Percentiles rank a stretch among this genome's conserved stretches.
These are phyloP conservation scores for Caenorhabditis sp. DNA, from an alignment of 2,888 invertebrate species.

Conservation along the genomic window DNA sequence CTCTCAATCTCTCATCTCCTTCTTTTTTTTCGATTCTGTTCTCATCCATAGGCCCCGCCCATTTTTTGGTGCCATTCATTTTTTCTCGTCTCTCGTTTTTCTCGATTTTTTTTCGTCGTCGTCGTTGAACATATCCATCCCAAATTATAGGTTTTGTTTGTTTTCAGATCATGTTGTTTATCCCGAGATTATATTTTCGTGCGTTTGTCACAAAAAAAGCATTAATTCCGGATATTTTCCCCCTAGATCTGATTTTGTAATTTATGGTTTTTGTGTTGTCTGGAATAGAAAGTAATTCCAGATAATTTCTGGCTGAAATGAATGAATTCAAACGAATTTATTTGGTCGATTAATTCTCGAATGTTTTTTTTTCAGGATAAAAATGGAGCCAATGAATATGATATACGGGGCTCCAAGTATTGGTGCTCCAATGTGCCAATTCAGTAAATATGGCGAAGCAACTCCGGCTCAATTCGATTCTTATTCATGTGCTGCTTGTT, in stretches of 20 bases:
- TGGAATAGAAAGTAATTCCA: no score
- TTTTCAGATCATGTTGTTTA: neutral
- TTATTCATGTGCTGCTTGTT: slow-evolving; percentile 44
- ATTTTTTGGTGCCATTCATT: slow-evolving; percentile 6
- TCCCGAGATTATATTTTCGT: neutral
- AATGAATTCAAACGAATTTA: no score
- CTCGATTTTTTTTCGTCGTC: neutral
- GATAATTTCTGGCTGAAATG: no score
- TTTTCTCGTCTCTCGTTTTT: slow-evolving; percentile 3
- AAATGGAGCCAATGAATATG: neutral
- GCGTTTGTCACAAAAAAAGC: neutral
- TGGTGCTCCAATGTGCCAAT: slow-evolving; percentile 29
- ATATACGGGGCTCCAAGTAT: neutral
- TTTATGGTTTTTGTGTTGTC: no score
- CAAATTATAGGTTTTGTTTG: neutral
- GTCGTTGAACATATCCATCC: neutral
- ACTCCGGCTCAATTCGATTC: slow-evolving; percentile 44
- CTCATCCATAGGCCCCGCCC: slow-evolving; percentile 5
- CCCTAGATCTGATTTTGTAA: no score
- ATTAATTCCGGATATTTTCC: no score
- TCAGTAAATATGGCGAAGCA: slow-evolving; percentile 39
- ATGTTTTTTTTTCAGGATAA: neutral
- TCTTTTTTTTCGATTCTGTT: neutral
- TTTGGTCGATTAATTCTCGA: no score
- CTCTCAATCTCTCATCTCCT: neutral